Percentiles rank a stretch among this genome's conserved stretches.
phyloP scores from a whole-genome alignment of 2,113 vertebrate genomes.

The Lepus americanus region DNA sequence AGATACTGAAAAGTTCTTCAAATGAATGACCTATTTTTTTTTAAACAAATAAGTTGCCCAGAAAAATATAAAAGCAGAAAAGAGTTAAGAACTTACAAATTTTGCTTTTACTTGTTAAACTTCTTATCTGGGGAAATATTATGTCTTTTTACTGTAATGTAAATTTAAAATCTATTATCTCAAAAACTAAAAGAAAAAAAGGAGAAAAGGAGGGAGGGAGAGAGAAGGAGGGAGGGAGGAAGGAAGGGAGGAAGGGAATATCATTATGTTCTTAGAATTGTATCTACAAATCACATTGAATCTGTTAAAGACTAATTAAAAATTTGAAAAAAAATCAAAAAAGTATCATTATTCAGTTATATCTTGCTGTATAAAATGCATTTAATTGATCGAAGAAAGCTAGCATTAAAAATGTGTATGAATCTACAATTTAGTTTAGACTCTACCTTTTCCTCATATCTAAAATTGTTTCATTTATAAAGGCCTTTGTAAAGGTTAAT shows the following conservation, averaged over 20 bases:
- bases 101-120: too few species aligned
- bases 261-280: too few species aligned
- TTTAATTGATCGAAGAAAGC: constrained; percentile 11
- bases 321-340: background rate
- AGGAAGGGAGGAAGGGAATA: too few species aligned
- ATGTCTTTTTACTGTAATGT: too few species aligned
- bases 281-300: too few species aligned
- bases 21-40: background rate
- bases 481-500: background rate
- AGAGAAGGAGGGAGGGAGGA: too few species aligned
- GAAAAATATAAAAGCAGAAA: background rate
- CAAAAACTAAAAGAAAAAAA: too few species aligned
- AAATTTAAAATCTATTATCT: too few species aligned
- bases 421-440: constrained; percentile 12
- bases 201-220: too few species aligned
- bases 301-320: too few species aligned
- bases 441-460: background rate
- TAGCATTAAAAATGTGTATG: background rate
- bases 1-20: background rate
- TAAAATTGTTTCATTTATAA: constrained; percentile 40
- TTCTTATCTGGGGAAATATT: too few species aligned
- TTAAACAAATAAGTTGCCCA: background rate
- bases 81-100: too few species aligned
- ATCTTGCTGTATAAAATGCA: background rate
- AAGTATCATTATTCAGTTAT: background rate